Conservation (phyloP, 1,140 invertebrate genomes). For the Microplitis demolitor region DNA sequence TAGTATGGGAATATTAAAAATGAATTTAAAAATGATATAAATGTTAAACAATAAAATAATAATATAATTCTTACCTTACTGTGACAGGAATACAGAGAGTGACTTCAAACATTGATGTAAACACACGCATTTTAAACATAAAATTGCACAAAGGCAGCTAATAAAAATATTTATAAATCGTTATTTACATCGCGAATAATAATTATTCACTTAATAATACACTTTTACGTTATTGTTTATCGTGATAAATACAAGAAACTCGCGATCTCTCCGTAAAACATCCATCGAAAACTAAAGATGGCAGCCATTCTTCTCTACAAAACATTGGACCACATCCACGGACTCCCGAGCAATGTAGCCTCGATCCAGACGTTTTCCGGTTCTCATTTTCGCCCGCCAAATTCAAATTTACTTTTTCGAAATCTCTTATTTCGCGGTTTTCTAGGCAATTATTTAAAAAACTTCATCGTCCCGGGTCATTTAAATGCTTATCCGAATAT, state of each 20-base stretch:
- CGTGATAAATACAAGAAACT: constrained; percentile 52
- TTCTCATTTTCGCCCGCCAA: constrained; percentile 37
- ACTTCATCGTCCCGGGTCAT: no score
- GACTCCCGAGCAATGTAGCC: constrained; percentile 52
- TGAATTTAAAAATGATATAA: neutral
- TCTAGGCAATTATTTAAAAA: no score
- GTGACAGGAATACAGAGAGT: constrained; percentile 59
- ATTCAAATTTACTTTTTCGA: constrained; percentile 24
- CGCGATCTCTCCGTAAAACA: constrained; percentile 53
- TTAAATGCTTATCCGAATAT: neutral
- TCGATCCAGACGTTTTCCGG: constrained; percentile 52
- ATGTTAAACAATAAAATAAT: constrained; percentile 17
- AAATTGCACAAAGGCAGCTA: constrained; percentile 49
- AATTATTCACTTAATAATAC: constrained; percentile 35
- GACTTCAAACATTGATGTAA: constrained; percentile 57
- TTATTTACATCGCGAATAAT: constrained; percentile 47
- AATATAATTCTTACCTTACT: constrained; percentile 52
- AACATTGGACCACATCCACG: constrained; percentile 63
- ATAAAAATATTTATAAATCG: constrained; percentile 36
- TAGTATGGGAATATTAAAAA: no score
- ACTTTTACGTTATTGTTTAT: constrained; percentile 50
- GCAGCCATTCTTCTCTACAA: constrained; percentile 62
- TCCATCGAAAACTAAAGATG: constrained; percentile 61
- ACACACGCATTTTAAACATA: constrained; percentile 58
- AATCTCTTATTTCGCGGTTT: neutral